These are phyloP conservation scores for Acinonyx jubatus DNA, from an alignment of 2,113 vertebrate genomes.

Conservation along the genomic window DNA sequence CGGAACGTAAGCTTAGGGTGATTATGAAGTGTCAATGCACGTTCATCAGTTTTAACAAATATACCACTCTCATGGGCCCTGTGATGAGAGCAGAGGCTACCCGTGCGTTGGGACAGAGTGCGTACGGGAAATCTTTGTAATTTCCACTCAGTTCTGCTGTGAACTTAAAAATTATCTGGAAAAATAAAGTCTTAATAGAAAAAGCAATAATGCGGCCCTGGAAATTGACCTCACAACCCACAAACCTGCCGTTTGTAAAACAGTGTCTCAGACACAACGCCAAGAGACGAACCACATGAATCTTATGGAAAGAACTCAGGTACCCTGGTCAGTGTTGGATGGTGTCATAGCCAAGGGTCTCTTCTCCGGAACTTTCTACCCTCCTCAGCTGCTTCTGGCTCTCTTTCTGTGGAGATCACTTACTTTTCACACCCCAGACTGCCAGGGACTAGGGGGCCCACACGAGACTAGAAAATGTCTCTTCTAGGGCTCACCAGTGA, in stretches of 20 bases:
- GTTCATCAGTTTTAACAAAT: background rate
- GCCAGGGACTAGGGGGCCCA: background rate
- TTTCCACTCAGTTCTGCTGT: background rate
- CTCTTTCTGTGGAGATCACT: no score
- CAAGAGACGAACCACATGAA: background rate
- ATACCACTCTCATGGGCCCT: background rate
- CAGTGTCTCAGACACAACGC: background rate
- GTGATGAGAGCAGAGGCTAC: background rate
- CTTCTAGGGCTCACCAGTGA: background rate
- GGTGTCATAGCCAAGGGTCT: background rate
- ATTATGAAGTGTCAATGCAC: background rate
- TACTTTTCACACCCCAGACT: background rate
- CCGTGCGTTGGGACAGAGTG: background rate
- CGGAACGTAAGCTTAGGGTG: background rate
- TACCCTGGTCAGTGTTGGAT: background rate
- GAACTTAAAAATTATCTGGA: background rate
- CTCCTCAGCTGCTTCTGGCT: background rate
- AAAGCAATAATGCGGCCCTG: background rate
- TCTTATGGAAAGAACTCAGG: background rate
- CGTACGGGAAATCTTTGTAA: background rate
- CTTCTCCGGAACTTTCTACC: background rate
- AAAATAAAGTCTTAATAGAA: background rate
- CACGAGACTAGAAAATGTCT: background rate
- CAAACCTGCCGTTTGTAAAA: background rate
- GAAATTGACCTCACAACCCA: background rate